These are phyloP conservation scores for Liparis tanakae DNA, from an alignment of 2,797 vertebrate species.

Conservation along the genomic window DNA sequence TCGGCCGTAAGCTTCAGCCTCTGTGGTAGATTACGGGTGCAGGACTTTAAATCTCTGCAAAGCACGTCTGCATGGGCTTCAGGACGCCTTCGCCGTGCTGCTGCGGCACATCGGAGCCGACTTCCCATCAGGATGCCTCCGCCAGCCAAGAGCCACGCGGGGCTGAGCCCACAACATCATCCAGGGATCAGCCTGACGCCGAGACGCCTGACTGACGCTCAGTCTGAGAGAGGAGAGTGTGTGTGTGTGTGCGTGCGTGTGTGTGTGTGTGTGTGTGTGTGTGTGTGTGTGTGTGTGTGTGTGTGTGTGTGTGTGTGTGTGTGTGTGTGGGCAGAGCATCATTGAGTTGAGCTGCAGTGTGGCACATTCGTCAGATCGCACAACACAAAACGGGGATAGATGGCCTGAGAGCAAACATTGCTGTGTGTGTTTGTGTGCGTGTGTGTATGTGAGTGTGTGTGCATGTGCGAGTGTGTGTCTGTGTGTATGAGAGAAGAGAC, in stretches of 20 bases:
- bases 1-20: background rate
- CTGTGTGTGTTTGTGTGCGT: background rate
- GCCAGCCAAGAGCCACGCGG: constrained; percentile 26
- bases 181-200: constrained; percentile 20
- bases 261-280: constrained; percentile 10
- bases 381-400: constrained; percentile 40
- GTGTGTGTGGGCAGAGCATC: constrained; percentile 27
- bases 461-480: constrained; percentile 7
- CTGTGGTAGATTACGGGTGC: background rate
- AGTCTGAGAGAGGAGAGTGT: no score
- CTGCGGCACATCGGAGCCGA: constrained; percentile 20
- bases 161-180: constrained; percentile 16
- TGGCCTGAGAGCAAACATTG: constrained; percentile 33
- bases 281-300: constrained; percentile 15
- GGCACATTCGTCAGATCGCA: constrained; percentile 44
- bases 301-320: constrained; percentile 21
- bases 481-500: constrained; percentile 18
- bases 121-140: constrained; percentile 39
- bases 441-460: constrained; percentile 11
- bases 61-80: background rate
- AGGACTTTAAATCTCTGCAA: background rate
- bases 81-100: background rate
- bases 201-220: no score
- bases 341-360: constrained; percentile 26
- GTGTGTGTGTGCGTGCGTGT: background rate